Base-by-base conservation (phyloP, 2,797 vertebrate species). In the Spondyliosoma cantharus region DNA sequence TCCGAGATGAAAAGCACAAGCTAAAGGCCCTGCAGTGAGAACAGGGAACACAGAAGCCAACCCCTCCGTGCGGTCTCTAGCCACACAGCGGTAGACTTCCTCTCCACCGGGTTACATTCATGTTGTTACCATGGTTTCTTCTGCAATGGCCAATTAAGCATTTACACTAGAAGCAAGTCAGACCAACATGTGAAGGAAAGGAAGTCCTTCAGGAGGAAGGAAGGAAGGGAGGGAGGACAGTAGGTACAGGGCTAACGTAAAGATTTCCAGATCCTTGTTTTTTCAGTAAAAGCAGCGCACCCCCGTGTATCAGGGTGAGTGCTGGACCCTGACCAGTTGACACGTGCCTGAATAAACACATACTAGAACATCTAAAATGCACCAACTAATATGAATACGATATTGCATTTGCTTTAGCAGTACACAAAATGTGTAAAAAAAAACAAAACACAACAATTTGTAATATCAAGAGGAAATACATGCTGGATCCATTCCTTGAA, bases 111-210 rank as follows among this genome's bases (percentile, higher is more conserved):
- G 54, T 54, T 84, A 80, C 73, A 83, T 86, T 88, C 78, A 85
- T 72, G 75, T 67, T 57, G 90, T 92, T 90, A 79, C 90, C 81
- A 90, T 87, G 85, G 88, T 81, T 88, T 87, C 84, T 81, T 58
- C 71, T 77, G 81, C 75, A 63, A 80, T 73, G 62, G 78, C 86
- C 79, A 87, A 92, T 92, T 90, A 81, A 92, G 94, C 86, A 83
- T 83, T 32, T 46, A 53, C 64, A 82, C 68, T 61, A 71, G 88
- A 93, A 82, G 82, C 90, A 88, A 91, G 91, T 59, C 71, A 42
- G 17, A 37, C 37, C 37, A 37, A 37, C 8, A 37, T 37, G 37
- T 37, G 37, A 37, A 37, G 29, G 5, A 32, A 3, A 32, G 37
- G 37, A 37, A 37, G 2, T 37, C 9, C 32, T 32, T 32, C 9